Evolutionary conservation across 1,140 invertebrate species (phyloP).

Genomic region (Helicoverpa armigera): DNA sequence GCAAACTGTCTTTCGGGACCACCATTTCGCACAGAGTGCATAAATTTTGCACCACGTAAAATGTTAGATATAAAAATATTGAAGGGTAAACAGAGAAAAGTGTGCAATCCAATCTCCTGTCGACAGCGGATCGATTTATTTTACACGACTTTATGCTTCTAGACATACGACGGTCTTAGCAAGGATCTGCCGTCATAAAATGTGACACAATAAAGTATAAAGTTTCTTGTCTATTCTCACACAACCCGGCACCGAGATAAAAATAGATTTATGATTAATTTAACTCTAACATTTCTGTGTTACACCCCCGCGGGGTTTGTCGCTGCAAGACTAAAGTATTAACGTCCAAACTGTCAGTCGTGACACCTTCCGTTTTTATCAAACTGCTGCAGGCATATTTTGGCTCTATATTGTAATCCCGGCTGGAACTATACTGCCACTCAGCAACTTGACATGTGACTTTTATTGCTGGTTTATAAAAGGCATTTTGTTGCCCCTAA

Average conservation of each 20-base stretch:
- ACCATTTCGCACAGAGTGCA: constrained; percentile 11
- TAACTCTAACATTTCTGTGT: constrained; percentile 10
- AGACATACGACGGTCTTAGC: constrained; percentile 10
- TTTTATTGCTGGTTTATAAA: background rate
- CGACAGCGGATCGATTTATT: constrained; percentile 29
- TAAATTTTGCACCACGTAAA: constrained; percentile 35
- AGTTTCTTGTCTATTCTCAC: constrained; percentile 9
- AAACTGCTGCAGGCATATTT: constrained; percentile 18
- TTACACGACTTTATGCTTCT: constrained; percentile 30
- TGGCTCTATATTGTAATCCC: background rate
- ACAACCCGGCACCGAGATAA: background rate
- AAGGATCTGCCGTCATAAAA: constrained; percentile 19
- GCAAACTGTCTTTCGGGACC: background rate
- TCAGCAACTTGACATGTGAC: background rate
- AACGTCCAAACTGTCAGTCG: constrained; percentile 1
- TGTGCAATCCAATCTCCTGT: constrained; percentile 43
- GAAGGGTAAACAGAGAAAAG: constrained; percentile 3
- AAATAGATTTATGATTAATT: constrained; percentile 22
- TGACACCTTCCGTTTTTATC: constrained; percentile 5
- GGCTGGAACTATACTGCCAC: background rate
- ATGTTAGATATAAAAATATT: constrained; percentile 24
- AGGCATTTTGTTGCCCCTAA: no score
- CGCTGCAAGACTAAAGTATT: constrained; percentile 7
- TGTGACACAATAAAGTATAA: constrained; percentile 13
- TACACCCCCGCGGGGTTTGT: background rate